These are phyloP conservation scores for Crematogaster levior DNA, from an alignment of 2,888 invertebrate genomes.

Conservation along the genomic window DNA sequence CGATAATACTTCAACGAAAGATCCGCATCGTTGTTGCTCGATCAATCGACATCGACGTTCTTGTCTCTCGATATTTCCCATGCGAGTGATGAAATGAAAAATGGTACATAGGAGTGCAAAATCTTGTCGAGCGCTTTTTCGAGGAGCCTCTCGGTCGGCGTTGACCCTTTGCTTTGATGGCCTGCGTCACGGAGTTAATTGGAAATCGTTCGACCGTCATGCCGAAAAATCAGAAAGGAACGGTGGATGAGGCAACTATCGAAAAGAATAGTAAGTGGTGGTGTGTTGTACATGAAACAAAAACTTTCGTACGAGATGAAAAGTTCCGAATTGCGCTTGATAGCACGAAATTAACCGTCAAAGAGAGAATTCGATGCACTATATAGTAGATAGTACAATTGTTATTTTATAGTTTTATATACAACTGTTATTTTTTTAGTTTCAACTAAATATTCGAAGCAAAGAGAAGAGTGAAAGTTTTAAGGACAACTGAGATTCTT, in stretches of 20 bases:
- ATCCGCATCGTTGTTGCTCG: constrained; percentile 54
- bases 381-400: not conserved
- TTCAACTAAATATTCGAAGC: not conserved
- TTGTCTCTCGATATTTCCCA: constrained; percentile 56
- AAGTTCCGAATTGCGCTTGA: not conserved
- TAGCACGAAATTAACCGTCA: not conserved
- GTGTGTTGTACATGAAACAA: constrained; percentile 30
- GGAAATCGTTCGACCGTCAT: constrained; percentile 39
- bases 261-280: constrained; percentile 4
- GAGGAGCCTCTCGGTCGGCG: constrained; percentile 23
- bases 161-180: constrained; percentile 60
- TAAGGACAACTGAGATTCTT: not conserved
- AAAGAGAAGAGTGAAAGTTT: not conserved
- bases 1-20: constrained; percentile 60
- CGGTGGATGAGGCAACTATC: not conserved
- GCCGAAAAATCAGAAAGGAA: not conserved
- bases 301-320: not conserved
- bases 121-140: constrained; percentile 55
- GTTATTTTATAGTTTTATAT: constrained; percentile 8
- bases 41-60: constrained; percentile 58
- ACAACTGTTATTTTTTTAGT: not conserved
- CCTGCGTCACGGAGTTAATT: constrained; percentile 60
- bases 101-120: constrained; percentile 45
- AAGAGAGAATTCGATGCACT: not conserved
- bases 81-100: constrained; percentile 63